Evolutionary conservation across 2,888 invertebrate genomes (phyloP), one percentile per base, ranked within the genome.

Genomic region (Ischnura elegans): DNA sequence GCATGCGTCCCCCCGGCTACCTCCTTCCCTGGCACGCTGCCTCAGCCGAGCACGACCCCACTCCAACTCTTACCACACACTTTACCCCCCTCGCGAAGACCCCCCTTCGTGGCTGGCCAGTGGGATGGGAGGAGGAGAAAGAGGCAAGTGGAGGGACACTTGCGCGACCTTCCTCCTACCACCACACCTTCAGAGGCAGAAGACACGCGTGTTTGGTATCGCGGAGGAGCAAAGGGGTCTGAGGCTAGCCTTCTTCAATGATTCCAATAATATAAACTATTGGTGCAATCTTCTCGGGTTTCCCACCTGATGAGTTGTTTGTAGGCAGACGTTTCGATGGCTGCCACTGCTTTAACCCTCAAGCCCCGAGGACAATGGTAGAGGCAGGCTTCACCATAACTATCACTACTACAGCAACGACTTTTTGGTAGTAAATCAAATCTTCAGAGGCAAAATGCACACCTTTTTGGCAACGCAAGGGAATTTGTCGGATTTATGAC

Each of bases 21-120:
- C 61, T 61, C 61, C 76, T 76, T 76, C 61, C 76, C 16, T 36
- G 76, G 76, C 76, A n/a, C 10, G 29, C 36, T 36, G 10, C 76
- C 76, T 13, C 36, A 29, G 3, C 76, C 76, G 51, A 25, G 0
- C 3, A n/a, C 61, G 5, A 5, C n/a, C 61, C 61, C 61, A 61
- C 61, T n/a, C 13, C 76, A 76, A 36, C 29, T 76, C 76, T 76
- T 76, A 36, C 76, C 76, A 36, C 76, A 76, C 76, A 76, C 76
- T 13, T 76, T 2, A 10, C 10, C 76, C 36, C 76, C 76, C 36
- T 13, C 0, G 25, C 36, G 76, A 13, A 76, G 76, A 36, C 29
- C 36, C n/a, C 76, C 25, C 25, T 25, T 36, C 21, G 76, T 36
- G 36, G 76, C 76, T 1, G 61, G n/a, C n/a, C n/a, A 61, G 61